Evolutionary conservation across 2,797 vertebrate genomes (phyloP).

Genomic region (Gymnoscopelus braueri): DNA sequence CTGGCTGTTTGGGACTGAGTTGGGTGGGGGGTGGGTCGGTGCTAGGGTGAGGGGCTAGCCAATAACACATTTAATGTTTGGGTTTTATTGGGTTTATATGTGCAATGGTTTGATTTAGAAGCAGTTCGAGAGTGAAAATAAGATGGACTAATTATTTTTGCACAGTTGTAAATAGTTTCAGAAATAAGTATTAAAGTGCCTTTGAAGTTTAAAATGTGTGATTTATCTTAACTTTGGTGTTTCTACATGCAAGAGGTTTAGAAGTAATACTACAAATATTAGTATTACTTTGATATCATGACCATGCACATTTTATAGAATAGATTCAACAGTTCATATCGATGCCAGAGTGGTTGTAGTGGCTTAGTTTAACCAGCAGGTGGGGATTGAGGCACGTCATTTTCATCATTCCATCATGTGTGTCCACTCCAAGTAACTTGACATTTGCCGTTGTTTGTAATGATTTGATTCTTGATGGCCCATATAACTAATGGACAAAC

Average conservation of each 20-base stretch:
- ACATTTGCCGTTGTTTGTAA: neutral
- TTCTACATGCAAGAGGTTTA: neutral
- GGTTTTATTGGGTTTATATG: too few species aligned
- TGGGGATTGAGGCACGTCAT: slow-evolving; percentile 38
- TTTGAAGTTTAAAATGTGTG: slow-evolving; percentile 56
- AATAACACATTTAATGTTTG: too few species aligned
- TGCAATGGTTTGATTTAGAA: too few species aligned
- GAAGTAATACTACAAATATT: neutral
- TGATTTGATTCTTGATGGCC: neutral
- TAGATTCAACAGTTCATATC: neutral
- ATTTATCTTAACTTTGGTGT: neutral
- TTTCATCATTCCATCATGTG: neutral
- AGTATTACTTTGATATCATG: neutral
- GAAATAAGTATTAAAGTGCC: slow-evolving; percentile 83
- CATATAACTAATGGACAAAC: too few species aligned
- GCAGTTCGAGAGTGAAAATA: too few species aligned
- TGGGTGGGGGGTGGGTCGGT: too few species aligned
- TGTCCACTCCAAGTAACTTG: neutral
- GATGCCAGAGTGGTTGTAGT: neutral
- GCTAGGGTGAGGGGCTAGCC: too few species aligned
- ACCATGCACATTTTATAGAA: neutral
- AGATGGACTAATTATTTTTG: too few species aligned
- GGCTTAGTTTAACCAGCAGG: slow-evolving; percentile 45
- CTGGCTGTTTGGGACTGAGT: too few species aligned
- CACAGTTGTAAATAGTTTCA: slow-evolving; percentile 86